These are phyloP conservation scores for Selenia dentaria DNA, from an alignment of 2,888 invertebrate species.

Conservation along the genomic window DNA sequence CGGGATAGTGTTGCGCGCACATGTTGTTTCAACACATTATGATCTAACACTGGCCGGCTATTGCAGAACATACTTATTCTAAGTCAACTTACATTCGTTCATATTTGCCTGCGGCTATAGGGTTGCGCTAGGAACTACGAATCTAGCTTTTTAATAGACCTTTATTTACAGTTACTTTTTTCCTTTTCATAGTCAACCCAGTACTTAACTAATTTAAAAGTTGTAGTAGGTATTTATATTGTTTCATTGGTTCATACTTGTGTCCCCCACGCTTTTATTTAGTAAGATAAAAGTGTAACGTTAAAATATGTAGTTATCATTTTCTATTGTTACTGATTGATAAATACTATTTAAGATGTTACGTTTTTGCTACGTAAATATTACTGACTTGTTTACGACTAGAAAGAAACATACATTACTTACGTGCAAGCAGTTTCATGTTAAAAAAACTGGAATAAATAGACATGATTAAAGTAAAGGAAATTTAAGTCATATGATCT, in stretches of 20 bases:
- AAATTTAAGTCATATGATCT: too few relatives aligned
- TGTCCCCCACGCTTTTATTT: too few relatives aligned
- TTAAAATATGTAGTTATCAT: too few relatives aligned
- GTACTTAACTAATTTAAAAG: conserved; percentile 19
- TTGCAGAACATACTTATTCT: conserved; percentile 85
- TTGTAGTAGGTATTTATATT: conserved; percentile 11
- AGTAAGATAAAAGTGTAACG: too few relatives aligned
- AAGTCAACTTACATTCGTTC: conserved; percentile 85
- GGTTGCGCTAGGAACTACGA: conserved; percentile 72
- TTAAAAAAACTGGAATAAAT: too few relatives aligned
- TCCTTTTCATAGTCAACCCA: conserved; percentile 1
- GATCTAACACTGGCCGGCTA: conserved; percentile 84
- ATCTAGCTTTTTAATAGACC: conserved; percentile 33
- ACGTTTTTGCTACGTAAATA: too few relatives aligned
- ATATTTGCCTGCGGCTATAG: conserved; percentile 84
- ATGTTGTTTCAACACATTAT: conserved; percentile 83
- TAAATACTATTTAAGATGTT: too few relatives aligned
- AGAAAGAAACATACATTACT: too few relatives aligned
- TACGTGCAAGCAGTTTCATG: too few relatives aligned
- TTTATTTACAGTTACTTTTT: conserved; percentile 19
- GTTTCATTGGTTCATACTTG: conserved; percentile 12
- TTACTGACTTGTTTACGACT: too few relatives aligned
- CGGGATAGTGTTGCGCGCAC: conserved; percentile 70
- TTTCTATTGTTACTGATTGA: too few relatives aligned
- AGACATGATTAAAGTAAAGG: too few relatives aligned